Base-by-base conservation (phyloP, 2,797 vertebrate species). In the Perodicticus potto region DNA sequence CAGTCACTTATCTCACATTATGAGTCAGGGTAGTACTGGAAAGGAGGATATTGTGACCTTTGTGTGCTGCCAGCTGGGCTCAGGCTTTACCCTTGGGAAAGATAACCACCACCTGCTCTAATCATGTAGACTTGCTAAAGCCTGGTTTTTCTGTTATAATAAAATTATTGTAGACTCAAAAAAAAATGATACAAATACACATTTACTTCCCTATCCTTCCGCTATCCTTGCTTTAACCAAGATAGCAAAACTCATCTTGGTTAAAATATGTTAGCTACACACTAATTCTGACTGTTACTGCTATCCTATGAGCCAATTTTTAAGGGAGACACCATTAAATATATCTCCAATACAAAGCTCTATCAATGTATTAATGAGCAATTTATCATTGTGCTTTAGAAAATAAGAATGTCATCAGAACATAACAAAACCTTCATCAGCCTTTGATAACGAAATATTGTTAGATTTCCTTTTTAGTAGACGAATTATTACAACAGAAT, bases 141-240 rank as follows among this genome's bases (percentile, higher is more conserved):
- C 96, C 92, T 96, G 59, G 95, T 95, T 92, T 96, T 89, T 96
- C 96, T 95, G 94, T 96, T 95, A 96, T 53, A 98, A 97, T 98
- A 98, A 98, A 98, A 74, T 85, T 86, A 45, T 82, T 67, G 43
- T 93, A 96, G 95, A 93, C 63, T 81, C 80, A 77, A 73, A 43
- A 43, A 43, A 43, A 43, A 43, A n/a, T n/a, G n/a, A n/a, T 74
- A 63, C 23, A 27, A 59, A 37, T 43, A 90, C 19, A 37, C 11
- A 49, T 32, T 80, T 29, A 25, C n/a, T 12, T 63, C 45, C 27
- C 37, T 85, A 43, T 67, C 7, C 34, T 22, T 29, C n/a, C n/a
- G n/a, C n/a, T n/a, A n/a, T n/a, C n/a, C n/a, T n/a, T n/a, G n/a
- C n/a, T n/a, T n/a, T n/a, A n/a, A n/a, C 61, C 19, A n/a, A n/a